phyloP scores from a whole-genome alignment of 2,797 vertebrate species.

The Spinibarbus caldwelli region DNA sequence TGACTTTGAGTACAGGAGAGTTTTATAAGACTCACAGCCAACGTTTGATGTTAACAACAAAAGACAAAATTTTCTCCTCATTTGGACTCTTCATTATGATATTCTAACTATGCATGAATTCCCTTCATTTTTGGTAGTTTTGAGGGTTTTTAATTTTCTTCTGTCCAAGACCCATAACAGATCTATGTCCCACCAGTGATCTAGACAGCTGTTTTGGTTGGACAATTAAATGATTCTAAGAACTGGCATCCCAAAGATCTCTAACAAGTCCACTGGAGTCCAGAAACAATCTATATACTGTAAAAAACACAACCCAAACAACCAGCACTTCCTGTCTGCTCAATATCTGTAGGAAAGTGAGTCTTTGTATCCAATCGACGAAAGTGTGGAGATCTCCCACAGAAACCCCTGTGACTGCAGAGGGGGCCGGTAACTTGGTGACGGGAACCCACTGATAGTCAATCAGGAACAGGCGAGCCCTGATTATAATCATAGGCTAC shows the following conservation, averaged over 20 bases:
- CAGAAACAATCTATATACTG: neutral
- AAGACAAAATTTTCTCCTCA: no score
- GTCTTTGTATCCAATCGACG: neutral
- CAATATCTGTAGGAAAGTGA: neutral
- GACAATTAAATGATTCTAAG: neutral
- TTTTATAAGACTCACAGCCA: neutral
- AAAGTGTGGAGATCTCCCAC: neutral
- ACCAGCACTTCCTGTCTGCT: neutral
- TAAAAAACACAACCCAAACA: neutral
- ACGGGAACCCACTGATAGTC: conserved; percentile 39
- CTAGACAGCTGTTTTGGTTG: neutral
- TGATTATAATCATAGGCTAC: conserved; percentile 60
- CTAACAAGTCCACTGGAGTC: conserved; percentile 19
- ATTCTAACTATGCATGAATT: neutral
- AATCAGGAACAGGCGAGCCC: conserved; percentile 43
- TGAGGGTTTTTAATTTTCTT: neutral
- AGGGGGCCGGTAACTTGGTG: conserved; percentile 6
- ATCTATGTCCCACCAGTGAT: neutral
- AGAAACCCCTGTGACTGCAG: conserved; percentile 8
- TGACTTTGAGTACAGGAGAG: neutral
- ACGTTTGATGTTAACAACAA: neutral
- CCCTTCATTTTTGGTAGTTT: neutral
- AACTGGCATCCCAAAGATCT: neutral
- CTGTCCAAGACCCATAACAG: neutral
- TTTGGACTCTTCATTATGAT: neutral